Base-by-base conservation (phyloP, 37 sponge, comb jelly and placozoan species). In the Petrosia ficiformis region DNA sequence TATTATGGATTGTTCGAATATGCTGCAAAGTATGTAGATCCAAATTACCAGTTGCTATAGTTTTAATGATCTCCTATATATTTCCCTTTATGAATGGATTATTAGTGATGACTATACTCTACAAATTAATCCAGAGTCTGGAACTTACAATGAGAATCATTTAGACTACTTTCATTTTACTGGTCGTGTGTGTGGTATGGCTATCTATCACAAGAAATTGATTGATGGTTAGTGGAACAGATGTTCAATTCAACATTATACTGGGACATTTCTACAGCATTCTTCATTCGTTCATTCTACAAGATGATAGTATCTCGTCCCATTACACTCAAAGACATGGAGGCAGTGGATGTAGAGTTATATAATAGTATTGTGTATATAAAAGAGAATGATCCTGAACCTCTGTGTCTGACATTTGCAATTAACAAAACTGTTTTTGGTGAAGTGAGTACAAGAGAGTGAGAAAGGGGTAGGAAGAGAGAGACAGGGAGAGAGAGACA, bases 1-100 rank as follows among this genome's bases (percentile, higher is more conserved):
- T 99, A 99, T 82, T 99, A 99, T 64, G 97, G 96, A n/a, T 84
- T 99, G 60, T 99, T 95, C 86, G 99, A 99, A 71, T 99, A 95
- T 77, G 87, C 99, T 25, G 99, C 99, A 42, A 98, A 86, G 99
- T 95, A 48, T 70, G 1, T 19, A 48, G n/a, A n/a, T n/a, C n/a
- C n/a, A n/a, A n/a, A n/a, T 96, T 14, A 81, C 82, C 57, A 87
- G 82, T 28, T 37, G 37, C 25, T 71, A 70, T 41, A 35, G 44
- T 26, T 65, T 81, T 36, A 83, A 83, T 66, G 67, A 81, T 25
- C 76, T 95, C 57, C 82, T 94, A 21, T 93, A 90, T 89, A 78
- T 97, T 44, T 86, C 85, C 61, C 94, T 97, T 80, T 87, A 91
- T 36, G 92, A 86, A 70, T 95, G 94, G 75, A 81, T 75, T 30